Base-by-base conservation (phyloP, 92 coral and sea anemone species). In the Chrysogorgia sp. region DNA sequence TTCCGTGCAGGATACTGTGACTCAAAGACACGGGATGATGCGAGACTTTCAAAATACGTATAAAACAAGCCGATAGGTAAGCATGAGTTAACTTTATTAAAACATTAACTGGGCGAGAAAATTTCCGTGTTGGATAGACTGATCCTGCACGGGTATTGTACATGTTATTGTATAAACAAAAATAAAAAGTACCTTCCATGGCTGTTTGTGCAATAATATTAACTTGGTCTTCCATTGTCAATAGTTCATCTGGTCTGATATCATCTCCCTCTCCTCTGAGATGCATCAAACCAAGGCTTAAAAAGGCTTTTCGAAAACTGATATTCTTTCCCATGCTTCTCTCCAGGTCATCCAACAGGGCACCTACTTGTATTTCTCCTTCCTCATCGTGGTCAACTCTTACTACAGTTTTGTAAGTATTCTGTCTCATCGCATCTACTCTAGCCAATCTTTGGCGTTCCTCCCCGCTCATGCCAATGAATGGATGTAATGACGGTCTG, bases 161-260 rank as follows among this genome's bases (percentile, higher is more conserved):
- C n/a, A n/a, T n/a, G n/a, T n/a, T n/a, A n/a, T n/a, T 37, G 43
- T 12, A 47, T 47, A 12, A 15, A 47, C n/a, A 47, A 47, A 15
- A 47, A 47, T 2, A 47, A 7, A 15, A 15, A 12, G 15, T 71
- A 72, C 79, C 79, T 53, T 72, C 79, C 65, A 72, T 72, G 52
- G 79, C 65, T 28, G 37, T 55, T 56, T 72, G 65, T 34, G 79
- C 79, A 19, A 72, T 59, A 33, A 72, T 72, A 41, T 72, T 72
- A 10, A 72, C 79, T 56, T 72, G 79, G 35, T 72, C 79, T 23
- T 72, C 79, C 79, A 72, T 72, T 32, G 79, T 72, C 2, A 72
- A 59, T 8, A 47, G 79, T 72, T 72, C 79, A 1, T 72, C 79
- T 56, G 63, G 63, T 55, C 15, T 72, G 6, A 72, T 59, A 56